phyloP scores from a whole-genome alignment of 92 coral and sea anemone species.

The Phenganax subtilis region DNA sequence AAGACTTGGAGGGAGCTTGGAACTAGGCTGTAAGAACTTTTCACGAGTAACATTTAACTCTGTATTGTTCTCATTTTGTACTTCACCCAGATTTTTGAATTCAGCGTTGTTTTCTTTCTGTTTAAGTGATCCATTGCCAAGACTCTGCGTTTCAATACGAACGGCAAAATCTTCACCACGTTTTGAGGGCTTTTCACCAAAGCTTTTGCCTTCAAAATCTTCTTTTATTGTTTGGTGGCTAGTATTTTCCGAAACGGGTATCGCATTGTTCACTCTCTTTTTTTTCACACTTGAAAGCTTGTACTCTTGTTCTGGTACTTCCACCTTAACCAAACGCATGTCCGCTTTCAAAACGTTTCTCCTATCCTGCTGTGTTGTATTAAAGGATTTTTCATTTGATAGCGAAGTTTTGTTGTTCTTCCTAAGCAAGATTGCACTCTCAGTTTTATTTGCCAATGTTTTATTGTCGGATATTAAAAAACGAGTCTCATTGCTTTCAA shows the following conservation, averaged over 20 bases:
- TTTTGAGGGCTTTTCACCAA: background rate
- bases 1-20: slow-evolving; percentile 50
- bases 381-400: too few relatives aligned
- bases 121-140: background rate
- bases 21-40: slow-evolving; percentile 21
- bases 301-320: background rate
- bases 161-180: background rate
- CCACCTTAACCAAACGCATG: too few relatives aligned
- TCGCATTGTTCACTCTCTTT: background rate
- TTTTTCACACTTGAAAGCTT: background rate
- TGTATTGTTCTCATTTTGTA: background rate
- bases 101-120: background rate
- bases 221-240: background rate
- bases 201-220: background rate
- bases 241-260: background rate
- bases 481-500: too few relatives aligned
- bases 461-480: too few relatives aligned
- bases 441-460: too few relatives aligned
- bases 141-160: background rate
- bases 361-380: too few relatives aligned
- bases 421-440: too few relatives aligned
- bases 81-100: background rate
- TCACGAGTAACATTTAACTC: background rate
- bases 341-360: too few relatives aligned
- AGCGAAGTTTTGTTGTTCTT: too few relatives aligned